Base-by-base conservation (phyloP, 2,113 vertebrate genomes). In the Petrocephalus microphthalmus region DNA sequence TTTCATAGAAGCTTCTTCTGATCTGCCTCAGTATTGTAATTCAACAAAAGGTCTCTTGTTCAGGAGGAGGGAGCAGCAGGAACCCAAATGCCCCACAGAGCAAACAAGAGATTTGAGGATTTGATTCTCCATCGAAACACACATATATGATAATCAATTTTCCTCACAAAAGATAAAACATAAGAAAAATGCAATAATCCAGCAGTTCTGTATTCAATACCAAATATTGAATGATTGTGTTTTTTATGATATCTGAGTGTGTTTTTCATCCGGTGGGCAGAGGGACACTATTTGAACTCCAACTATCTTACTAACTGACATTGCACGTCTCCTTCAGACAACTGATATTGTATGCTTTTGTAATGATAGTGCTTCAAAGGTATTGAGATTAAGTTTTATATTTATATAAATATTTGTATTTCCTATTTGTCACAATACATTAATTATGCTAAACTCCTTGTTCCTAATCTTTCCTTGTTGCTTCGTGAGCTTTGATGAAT, bases 61-160 rank as follows among this genome's bases (percentile, higher is more conserved):
- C 71, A 19, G 15, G 13, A 6, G 67, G 67, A 78, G 71, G 15
- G 33, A 42, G 13, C 71, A 42, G 33, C 33, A 78, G 33, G 71
- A 42, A 4, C 17, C 15, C 17, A 5, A 78, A 78, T 78, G 33
- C 15, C 71, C 71, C 33, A 42, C 5, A 1, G 71, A 74, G 15
- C 71, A 74, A 74, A 74, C 13, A 37, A 74, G 29, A 42, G 15
- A 42, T 42, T 42, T 78, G 33, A 78, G 33, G 13, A 19, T 78
- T 78, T 42, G 71, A 42, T 42, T 78, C 33, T 19, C 71, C 33
- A 13, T 42, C 71, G 15, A 78, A 37, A 78, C 71, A 78, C 71
- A 78, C 71, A 19, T 78, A 74, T 74, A 78, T 78, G 33, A 78
- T 78, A 78, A 78, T 37, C 71, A 42, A 42, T 78, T 78, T 78